Base-by-base conservation (phyloP, 2,113 vertebrate genomes). In the Seriola rivoliana region DNA sequence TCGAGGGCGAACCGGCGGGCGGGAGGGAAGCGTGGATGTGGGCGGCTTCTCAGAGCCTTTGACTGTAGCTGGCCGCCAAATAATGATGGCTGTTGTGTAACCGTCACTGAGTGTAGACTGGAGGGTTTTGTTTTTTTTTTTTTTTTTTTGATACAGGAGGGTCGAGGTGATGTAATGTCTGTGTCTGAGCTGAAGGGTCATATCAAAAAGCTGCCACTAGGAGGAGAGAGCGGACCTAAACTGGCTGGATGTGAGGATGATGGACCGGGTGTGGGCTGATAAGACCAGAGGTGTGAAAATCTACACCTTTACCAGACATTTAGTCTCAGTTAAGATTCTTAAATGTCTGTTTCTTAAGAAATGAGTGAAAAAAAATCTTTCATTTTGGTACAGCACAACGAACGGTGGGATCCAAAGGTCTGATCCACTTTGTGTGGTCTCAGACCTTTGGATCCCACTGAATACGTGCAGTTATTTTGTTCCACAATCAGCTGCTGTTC, bases 161-260 rank as follows among this genome's bases (percentile, higher is more conserved):
- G 81, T 69, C 12, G 70, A 71, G 84, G 86, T 93, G 93, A 93
- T 92, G 93, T 92, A 92, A 93, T 86, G 93, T 93, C 93, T 93
- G 80, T 78, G 82, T 81, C 86, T 92, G 81, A 78, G 79, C 50
- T 74, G 79, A 71, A 23, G 69, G 71, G 67, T 83, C 76, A 42
- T 92, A 57, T 81, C 67, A 70, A 5, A 84, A 52, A 85, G 77
- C 60, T 12, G 55, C 90, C 93, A 92, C 88, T 68, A 93, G 92
- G 91, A 74, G 92, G 91, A 78, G 92, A 91, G 72, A 90, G 85
- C 12, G 88, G 59, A 65, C 85, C 80, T 81, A 59, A 23, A 1
- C 71, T 69, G 80, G 52, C 11, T 69, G 48, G 7, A 58, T 60
- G 74, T 0, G 57, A 62, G 0, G 38, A 29, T 34, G 59, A 57